A percentile compares a stretch with the other conserved stretches of the same genome.
These are phyloP conservation scores for Columba janthina DNA, from an alignment of 2,113 vertebrate species.

Conservation along the genomic window DNA sequence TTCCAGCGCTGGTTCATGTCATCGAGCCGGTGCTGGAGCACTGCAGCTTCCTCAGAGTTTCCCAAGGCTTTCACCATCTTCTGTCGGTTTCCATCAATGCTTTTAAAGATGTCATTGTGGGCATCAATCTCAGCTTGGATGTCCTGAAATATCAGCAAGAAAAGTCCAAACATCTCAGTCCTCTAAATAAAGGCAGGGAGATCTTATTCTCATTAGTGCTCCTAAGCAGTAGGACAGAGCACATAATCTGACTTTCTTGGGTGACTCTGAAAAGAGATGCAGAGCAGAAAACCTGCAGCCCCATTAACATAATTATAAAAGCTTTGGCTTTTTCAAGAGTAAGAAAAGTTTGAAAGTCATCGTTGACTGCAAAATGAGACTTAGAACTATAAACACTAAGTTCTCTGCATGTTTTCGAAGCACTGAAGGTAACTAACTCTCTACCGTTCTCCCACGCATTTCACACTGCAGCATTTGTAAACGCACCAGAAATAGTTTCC, in stretches of 20 bases:
- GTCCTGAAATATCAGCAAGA: constrained; percentile 80
- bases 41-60: constrained; percentile 90
- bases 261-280: not conserved
- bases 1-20: constrained; percentile 99
- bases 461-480: not conserved
- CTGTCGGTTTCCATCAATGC: constrained; percentile 91
- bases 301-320: not conserved
- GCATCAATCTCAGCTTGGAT: constrained; percentile 99
- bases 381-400: not conserved
- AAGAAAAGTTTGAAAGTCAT: not conserved
- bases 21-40: constrained; percentile 93
- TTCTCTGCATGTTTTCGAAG: not conserved
- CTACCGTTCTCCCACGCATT: not conserved
- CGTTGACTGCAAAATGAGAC: not conserved
- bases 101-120: constrained; percentile 98
- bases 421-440: not conserved
- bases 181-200: not conserved
- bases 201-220: not conserved
- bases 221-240: not conserved
- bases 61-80: constrained; percentile 97
- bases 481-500: not conserved
- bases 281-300: not conserved
- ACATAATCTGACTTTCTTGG: not conserved
- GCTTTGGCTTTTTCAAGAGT: not conserved
- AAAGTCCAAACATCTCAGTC: not conserved